These are phyloP conservation scores for Chaetogeoica ovagalla DNA, from an alignment of 2,888 invertebrate genomes.

Conservation along the genomic window DNA sequence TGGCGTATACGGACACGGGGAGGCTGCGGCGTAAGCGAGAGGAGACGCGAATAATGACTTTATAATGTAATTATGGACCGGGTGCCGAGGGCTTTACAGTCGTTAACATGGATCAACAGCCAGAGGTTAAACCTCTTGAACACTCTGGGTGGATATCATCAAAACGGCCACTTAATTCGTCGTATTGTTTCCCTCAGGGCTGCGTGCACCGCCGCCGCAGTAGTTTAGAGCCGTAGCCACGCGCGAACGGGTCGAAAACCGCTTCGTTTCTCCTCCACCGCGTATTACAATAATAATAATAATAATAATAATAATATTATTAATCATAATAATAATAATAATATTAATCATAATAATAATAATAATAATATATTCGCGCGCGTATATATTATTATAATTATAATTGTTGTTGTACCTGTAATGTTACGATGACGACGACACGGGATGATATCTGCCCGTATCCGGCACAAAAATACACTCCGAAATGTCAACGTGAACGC, in stretches of 20 bases:
- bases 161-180: constrained; percentile 49
- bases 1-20: too few species aligned
- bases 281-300: too few species aligned
- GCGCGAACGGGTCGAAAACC: constrained; percentile 18
- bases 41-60: constrained; percentile 49
- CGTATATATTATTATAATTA: too few species aligned
- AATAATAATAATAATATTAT: too few species aligned
- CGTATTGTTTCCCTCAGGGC: constrained; percentile 45
- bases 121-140: constrained; percentile 50
- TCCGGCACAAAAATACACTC: too few species aligned
- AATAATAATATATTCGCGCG: too few species aligned
- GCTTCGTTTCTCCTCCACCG: too few species aligned
- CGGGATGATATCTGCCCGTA: too few species aligned
- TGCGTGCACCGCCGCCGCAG: not conserved
- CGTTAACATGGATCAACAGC: constrained; percentile 51
- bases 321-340: too few species aligned
- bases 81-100: constrained; percentile 51
- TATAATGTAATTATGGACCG: constrained; percentile 49
- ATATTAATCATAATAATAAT: too few species aligned
- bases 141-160: constrained; percentile 37
- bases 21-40: not conserved
- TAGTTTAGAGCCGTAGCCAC: constrained; percentile 9
- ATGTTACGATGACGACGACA: too few species aligned
- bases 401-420: too few species aligned
- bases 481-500: not conserved